Evolutionary conservation across 2,113 vertebrate genomes (phyloP), one percentile per base, ranked within the genome.

Genomic region (Pseudorhombus dupliciocellatus): DNA sequence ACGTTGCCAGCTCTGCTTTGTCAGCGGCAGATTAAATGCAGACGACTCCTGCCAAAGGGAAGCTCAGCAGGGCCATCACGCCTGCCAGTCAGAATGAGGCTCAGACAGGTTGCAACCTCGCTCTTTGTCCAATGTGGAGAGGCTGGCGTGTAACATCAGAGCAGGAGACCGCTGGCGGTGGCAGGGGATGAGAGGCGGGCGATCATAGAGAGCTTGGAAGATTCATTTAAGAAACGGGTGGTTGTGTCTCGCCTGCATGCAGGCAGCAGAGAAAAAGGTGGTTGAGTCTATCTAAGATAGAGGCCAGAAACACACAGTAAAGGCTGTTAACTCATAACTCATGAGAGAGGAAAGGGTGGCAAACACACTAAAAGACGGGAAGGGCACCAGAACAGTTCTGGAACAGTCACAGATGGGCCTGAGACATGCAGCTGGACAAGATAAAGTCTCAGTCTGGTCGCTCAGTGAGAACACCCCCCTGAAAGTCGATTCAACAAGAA

Each of bases 81-180:
- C 46, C 83, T 73, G 79, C 75, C 74, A 73, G 51, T 78, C 73
- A 82, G 48, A 61, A 55, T 69, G 70, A 76, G 64, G 66, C 67
- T 72, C 75, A 78, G 65, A 86, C 68, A 85, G 83, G 84, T 84
- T 69, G 18, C 28, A 55, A 87, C 85, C 79, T 83, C 67, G 30
- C 59, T 85, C 79, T 87, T 90, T 86, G 79, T 86, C 79, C 61
- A 72, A 83, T 65, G 67, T 70, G 56, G 54, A 46, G 60, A 66
- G 51, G 30, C 57, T 81, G 59, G 26, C 5, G 21, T 62, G 58
- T 52, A 68, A 66, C 75, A 81, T 76, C 34, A 72, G 31, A 81
- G 63, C 25, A 68, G 37, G 44, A 48, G 40, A 24, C n/a, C 2
- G 6, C 31, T 15, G 21, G 60, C 14, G 2, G 18, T 18, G 60